phyloP scores from a whole-genome alignment of 2,113 vertebrate species.

The Pampusana beccarii region DNA sequence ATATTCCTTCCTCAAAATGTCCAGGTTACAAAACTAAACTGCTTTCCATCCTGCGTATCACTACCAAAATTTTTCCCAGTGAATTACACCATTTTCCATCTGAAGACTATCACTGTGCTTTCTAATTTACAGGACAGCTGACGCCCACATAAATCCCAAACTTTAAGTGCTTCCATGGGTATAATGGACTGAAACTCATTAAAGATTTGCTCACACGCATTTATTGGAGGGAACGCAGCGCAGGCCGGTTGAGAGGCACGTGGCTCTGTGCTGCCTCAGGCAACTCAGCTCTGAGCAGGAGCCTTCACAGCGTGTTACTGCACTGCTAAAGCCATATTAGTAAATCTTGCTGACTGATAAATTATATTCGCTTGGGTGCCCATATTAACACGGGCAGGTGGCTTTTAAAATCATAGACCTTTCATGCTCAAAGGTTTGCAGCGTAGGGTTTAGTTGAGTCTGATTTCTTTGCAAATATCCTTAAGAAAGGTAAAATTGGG shows the following conservation, averaged over 20 bases:
- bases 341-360: not conserved
- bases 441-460: not conserved
- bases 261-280: not conserved
- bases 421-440: not conserved
- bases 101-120: not conserved
- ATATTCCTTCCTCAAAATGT: not conserved
- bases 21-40: not conserved
- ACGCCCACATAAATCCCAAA: not conserved
- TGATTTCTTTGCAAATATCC: not conserved
- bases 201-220: not conserved
- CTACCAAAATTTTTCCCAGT: not conserved
- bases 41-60: not conserved
- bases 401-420: not conserved
- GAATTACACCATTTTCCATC: not conserved
- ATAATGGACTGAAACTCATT: not conserved
- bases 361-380: not conserved
- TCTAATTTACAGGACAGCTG: not conserved
- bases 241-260: not conserved
- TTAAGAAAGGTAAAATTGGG: not conserved
- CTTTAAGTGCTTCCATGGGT: not conserved
- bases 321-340: not conserved
- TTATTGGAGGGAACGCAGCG: not conserved
- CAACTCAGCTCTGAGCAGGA: not conserved
- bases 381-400: not conserved
- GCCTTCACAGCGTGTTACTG: not conserved